phyloP scores from a whole-genome alignment of 2,113 vertebrate species.

The Istiophorus platypterus region DNA sequence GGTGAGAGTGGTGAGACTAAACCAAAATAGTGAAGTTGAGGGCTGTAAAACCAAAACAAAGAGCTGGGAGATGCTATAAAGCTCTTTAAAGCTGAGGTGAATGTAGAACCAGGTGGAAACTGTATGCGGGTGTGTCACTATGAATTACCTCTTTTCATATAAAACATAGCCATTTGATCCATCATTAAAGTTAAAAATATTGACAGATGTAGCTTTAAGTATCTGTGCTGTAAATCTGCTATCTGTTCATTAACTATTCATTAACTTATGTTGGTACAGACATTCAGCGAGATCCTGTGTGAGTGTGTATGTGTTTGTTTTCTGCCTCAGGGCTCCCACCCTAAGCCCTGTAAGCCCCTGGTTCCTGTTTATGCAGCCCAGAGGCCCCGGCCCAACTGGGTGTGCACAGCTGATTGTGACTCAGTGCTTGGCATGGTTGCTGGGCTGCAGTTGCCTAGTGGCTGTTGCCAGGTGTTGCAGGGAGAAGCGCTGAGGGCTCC shows the following conservation, averaged over 20 bases:
- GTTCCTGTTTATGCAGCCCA: slow-evolving; percentile 65
- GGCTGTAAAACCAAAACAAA: no score
- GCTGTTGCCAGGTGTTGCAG: slow-evolving; percentile 59
- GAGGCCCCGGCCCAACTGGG: slow-evolving; percentile 40
- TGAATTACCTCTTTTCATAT: no score
- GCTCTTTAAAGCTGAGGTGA: no score
- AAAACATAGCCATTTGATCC: neutral
- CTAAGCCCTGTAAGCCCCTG: slow-evolving; percentile 64
- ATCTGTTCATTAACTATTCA: neutral
- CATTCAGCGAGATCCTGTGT: neutral
- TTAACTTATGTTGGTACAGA: neutral
- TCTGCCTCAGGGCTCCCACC: slow-evolving; percentile 36
- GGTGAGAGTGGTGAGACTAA: no score
- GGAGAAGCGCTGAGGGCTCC: neutral
- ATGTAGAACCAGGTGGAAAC: no score
- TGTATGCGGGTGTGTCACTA: no score
- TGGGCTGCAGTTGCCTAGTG: slow-evolving; percentile 56
- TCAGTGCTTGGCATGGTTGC: slow-evolving; percentile 58
- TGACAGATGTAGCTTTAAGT: neutral
- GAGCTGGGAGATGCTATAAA: neutral
- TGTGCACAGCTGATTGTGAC: slow-evolving; percentile 40
- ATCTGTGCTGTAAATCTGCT: neutral
- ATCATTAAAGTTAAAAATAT: neutral
- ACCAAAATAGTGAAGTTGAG: no score
- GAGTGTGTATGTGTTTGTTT: slow-evolving; percentile 21